A percentile compares a stretch with the other conserved stretches of the same genome.
Conservation (phyloP, 2,113 vertebrate species). For the Alethe diademata region DNA sequence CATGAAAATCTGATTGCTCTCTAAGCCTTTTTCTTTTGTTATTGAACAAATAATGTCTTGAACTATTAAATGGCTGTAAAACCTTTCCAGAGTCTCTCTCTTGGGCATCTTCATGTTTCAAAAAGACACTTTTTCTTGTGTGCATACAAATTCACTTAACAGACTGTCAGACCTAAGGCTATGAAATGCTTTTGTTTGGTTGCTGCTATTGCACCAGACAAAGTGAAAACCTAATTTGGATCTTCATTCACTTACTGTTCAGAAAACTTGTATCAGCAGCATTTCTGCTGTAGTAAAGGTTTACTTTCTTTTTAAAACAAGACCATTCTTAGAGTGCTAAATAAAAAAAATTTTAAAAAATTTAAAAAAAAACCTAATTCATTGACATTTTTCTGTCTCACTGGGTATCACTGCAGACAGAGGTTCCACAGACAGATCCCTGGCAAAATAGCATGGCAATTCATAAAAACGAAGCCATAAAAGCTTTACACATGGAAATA, state of each 20-base stretch:
- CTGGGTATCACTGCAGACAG: neutral
- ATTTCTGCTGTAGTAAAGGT: neutral
- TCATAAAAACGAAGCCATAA: neutral
- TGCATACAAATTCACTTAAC: conserved; percentile 51
- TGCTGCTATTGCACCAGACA: conserved; percentile 16
- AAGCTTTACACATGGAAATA: neutral
- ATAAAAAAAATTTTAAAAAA: neutral
- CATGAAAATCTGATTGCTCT: conserved; percentile 54
- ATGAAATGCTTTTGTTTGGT: neutral
- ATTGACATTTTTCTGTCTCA: neutral
- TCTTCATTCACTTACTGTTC: neutral
- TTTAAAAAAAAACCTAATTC: neutral
- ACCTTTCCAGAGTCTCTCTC: conserved; percentile 30
- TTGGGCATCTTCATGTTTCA: conserved; percentile 26
- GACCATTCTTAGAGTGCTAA: neutral
- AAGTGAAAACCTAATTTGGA: conserved; percentile 24
- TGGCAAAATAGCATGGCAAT: neutral
- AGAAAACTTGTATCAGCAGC: neutral
- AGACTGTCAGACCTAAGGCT: conserved; percentile 35
- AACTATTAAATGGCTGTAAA: conserved; percentile 56
- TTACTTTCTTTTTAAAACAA: neutral
- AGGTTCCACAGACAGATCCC: neutral
- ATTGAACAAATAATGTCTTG: conserved; percentile 58
- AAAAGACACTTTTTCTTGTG: neutral
- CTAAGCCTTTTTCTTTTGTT: conserved; percentile 29